phyloP scores from a whole-genome alignment of 2,888 invertebrate genomes.

The Therioaphis trifolii region DNA sequence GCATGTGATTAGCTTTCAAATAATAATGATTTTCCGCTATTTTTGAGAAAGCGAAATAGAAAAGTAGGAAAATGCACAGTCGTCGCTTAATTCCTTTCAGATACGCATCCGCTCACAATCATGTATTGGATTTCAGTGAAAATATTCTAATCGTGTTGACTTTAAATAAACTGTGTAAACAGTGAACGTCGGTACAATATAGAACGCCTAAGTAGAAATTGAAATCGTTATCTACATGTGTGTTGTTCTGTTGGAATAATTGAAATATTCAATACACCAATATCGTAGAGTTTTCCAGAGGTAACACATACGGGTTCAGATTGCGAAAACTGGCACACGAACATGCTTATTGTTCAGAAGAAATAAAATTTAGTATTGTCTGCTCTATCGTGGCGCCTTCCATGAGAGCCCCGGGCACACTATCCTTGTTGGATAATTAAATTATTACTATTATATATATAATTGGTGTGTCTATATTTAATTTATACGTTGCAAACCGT shows the following conservation, averaged over 20 bases:
- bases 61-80: too few relatives aligned
- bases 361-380: conserved; percentile 57
- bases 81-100: too few relatives aligned
- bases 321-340: conserved; percentile 48
- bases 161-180: background rate
- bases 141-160: background rate
- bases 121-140: too few relatives aligned
- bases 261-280: background rate
- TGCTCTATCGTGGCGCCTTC: conserved; percentile 50
- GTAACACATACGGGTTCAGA: background rate
- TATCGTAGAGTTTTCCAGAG: conserved; percentile 21
- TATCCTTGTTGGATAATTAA: conserved; percentile 51
- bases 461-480: background rate
- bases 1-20: too few relatives aligned
- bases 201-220: background rate
- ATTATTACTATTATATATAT: conserved; percentile 36
- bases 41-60: too few relatives aligned
- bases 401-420: conserved; percentile 33
- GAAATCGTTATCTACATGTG: background rate
- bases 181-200: background rate
- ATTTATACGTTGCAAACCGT: background rate
- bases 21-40: too few relatives aligned
- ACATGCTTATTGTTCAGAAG: conserved; percentile 48
- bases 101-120: too few relatives aligned
- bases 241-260: background rate